phyloP scores from a whole-genome alignment of 1,140 invertebrate species.

The Asobara japonica region DNA sequence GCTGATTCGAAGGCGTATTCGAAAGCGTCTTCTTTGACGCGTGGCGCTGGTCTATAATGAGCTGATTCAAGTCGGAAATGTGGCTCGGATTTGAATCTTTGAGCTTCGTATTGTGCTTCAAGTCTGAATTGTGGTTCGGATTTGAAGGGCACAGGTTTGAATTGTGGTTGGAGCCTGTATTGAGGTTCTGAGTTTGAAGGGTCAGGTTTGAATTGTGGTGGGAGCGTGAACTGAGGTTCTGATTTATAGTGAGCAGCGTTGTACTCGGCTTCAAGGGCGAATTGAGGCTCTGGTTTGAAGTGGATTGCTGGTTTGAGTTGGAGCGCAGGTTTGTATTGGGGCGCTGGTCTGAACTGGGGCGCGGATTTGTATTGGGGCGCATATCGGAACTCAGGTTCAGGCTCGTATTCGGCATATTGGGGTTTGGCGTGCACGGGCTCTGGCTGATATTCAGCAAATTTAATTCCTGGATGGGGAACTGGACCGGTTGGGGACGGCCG shows the following conservation, averaged over 20 bases:
- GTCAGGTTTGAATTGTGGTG: slow-evolving; percentile 38
- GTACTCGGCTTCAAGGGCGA: no score
- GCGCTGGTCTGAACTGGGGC: no score
- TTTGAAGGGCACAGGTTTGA: slow-evolving; percentile 54
- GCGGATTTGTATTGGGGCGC: no score
- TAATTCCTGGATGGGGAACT: slow-evolving; percentile 46
- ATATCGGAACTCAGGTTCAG: slow-evolving; percentile 52
- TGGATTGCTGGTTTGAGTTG: no score
- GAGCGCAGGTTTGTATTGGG: no score
- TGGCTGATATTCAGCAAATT: slow-evolving; percentile 51
- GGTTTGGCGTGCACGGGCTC: no score
- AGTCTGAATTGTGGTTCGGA: slow-evolving; percentile 25
- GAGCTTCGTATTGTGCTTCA: slow-evolving; percentile 60
- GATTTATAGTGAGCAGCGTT: no score
- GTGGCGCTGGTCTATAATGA: slow-evolving; percentile 38
- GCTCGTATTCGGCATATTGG: no score
- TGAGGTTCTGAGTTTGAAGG: slow-evolving; percentile 49
- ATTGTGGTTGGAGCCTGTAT: not conserved
- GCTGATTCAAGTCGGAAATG: slow-evolving; percentile 52
- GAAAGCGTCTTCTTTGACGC: slow-evolving; percentile 58
- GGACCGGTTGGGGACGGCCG: slow-evolving; percentile 53
- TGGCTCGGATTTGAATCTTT: slow-evolving; percentile 45
- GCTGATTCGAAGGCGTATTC: slow-evolving; percentile 56
- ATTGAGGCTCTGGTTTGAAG: no score
- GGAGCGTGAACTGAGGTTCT: no score